phyloP scores from a whole-genome alignment of 2,888 invertebrate species.

The Hirtodrosophila trivittata region DNA sequence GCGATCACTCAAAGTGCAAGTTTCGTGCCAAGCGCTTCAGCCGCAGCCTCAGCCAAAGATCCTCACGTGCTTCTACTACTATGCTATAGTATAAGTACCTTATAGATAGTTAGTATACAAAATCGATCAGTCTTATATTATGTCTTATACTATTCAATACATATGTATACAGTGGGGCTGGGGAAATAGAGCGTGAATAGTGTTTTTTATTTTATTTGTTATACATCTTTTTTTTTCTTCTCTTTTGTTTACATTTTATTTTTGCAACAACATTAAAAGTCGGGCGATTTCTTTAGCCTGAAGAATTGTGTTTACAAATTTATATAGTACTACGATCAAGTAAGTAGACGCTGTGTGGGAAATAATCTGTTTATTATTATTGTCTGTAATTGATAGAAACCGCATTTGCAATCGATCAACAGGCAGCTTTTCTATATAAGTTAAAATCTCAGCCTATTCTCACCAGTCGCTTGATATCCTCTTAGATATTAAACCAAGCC shows the following conservation, averaged over 20 bases:
- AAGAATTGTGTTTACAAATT: slow-evolving; percentile 5
- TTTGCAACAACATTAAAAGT: slow-evolving; percentile 4
- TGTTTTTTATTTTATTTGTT: not conserved
- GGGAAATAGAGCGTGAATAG: slow-evolving; percentile 1
- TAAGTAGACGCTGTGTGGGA: not conserved
- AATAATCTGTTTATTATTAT: slow-evolving; percentile 8
- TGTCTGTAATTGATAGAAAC: slow-evolving; percentile 2
- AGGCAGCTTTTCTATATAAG: not conserved
- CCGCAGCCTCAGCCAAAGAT: slow-evolving; percentile 11
- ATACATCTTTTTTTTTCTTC: slow-evolving; percentile 1
- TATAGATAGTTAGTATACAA: not conserved
- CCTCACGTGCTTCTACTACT: slow-evolving; percentile 42
- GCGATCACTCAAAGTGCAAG: slow-evolving; percentile 22
- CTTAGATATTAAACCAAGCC: too few relatives aligned
- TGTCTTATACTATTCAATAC: too few relatives aligned
- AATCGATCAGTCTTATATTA: too few relatives aligned
- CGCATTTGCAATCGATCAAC: slow-evolving; percentile 1
- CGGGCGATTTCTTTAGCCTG: slow-evolving; percentile 1
- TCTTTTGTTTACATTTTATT: not conserved
- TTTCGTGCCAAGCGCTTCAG: slow-evolving; percentile 12
- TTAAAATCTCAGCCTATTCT: not conserved
- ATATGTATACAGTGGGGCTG: not conserved
- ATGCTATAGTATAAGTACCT: not conserved
- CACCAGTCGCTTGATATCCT: too few relatives aligned
- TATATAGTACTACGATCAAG: not conserved